Base-by-base conservation (phyloP, 2,113 vertebrate genomes). In the human (Homo sapiens) region DNA sequence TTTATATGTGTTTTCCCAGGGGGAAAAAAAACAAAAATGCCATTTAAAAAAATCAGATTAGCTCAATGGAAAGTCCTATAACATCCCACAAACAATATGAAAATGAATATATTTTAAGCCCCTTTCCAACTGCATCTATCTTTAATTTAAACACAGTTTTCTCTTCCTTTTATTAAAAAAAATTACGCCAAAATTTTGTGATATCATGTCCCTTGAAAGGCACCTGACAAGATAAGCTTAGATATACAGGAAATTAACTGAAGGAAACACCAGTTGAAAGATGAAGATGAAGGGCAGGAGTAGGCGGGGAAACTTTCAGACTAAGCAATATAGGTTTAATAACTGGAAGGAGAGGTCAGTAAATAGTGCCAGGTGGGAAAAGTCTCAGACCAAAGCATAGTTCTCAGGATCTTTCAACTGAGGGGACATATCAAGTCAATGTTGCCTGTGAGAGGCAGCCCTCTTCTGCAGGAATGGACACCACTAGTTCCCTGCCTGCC, bases 21-120 rank as follows among this genome's bases (percentile, higher is more conserved):
- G 59, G 4, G 27, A 8, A 78, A 40, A 86, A 80, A 61, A 45
- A 45, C 5, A 89, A 89, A 81, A 89, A 27, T 59, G 38, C 7
- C 85, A 72, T 82, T 64, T 27, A 93, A 61, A 94, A 94, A 96
- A 70, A 45, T 93, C 72, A 93, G 84, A 89, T 89, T 7, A 84
- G 96, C 96, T 70, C 9, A 40, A 27, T 66, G 5, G 40, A 35
- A 79, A 68, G 23, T 78, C 17, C 17, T 79, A 61, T 22, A 92
- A 57, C 14, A 78, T 84, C 8, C 23, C 64, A 89, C 12, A 50
- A 82, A 52, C 16, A 73, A 43, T 76, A 76, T 52, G 12, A 73
- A 88, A 93, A 91, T 10, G 90, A 85, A 91, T 43, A n/a, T 81
- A 70, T 55, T 76, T 93, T 76, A 94, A 89, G 66, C 61, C 16